These are phyloP conservation scores for Triplophysa dalaica DNA, from an alignment of 2,113 vertebrate genomes.

Conservation along the genomic window DNA sequence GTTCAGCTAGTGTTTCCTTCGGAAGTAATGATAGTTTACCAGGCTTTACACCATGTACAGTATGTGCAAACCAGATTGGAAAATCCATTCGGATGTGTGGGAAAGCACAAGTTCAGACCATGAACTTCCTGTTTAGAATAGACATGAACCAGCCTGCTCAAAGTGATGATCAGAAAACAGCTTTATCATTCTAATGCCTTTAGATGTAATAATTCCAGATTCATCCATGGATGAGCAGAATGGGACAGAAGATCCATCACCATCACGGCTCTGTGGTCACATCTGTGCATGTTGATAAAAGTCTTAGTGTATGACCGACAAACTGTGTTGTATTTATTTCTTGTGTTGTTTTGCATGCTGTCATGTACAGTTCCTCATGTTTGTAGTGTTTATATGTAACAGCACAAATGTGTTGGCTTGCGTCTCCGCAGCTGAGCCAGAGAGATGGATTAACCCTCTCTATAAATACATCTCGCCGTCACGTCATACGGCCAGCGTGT, in stretches of 20 bases:
- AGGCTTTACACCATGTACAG: neutral
- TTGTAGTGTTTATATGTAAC: neutral
- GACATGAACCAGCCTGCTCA: neutral
- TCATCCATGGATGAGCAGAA: too few species aligned
- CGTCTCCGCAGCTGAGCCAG: slow-evolving; percentile 37
- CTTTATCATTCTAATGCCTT: neutral
- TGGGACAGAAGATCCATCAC: too few species aligned
- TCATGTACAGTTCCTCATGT: slow-evolving; percentile 23
- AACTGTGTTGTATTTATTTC: neutral
- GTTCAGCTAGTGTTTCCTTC: slow-evolving; percentile 22
- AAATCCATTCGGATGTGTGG: slow-evolving; percentile 36
- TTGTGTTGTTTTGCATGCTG: slow-evolving; percentile 20
- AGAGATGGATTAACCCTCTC: slow-evolving; percentile 48
- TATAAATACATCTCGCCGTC: slow-evolving; percentile 54
- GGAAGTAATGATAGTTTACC: slow-evolving; percentile 31
- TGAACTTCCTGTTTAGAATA: neutral
- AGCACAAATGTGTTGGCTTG: slow-evolving; percentile 10
- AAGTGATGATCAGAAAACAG: too few species aligned
- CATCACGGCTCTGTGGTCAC: too few species aligned
- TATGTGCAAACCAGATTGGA: slow-evolving; percentile 32
- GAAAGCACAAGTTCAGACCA: slow-evolving; percentile 1
- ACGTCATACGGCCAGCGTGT: slow-evolving; percentile 37
- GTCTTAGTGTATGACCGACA: neutral
- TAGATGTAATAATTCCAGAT: too few species aligned
- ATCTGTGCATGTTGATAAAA: too few species aligned